A percentile compares a stretch with the other conserved stretches of the same genome.
phyloP scores from a whole-genome alignment of 2,888 invertebrate genomes.

The Morpho deidamia region DNA sequence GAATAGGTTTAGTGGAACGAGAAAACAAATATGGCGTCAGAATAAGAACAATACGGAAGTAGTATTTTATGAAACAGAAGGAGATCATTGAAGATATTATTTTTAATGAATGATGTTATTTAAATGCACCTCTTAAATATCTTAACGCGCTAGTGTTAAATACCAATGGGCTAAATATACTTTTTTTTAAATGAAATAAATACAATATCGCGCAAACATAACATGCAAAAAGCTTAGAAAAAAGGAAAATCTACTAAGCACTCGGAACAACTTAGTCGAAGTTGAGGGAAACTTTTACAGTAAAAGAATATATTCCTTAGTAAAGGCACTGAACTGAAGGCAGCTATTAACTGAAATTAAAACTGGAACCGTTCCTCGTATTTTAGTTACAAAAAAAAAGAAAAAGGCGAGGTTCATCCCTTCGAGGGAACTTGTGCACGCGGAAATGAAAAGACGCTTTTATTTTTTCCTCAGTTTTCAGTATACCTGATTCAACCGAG shows the following conservation, averaged over 20 bases:
- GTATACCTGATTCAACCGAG: constrained; percentile 13
- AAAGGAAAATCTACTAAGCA: neutral
- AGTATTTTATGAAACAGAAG: neutral
- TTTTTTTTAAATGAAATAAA: too few species aligned
- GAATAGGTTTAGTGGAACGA: constrained; percentile 17
- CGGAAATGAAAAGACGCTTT: constrained; percentile 10
- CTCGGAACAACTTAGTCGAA: neutral
- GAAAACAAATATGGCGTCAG: neutral
- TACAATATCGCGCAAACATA: too few species aligned
- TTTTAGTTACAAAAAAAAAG: constrained; percentile 10
- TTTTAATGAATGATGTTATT: too few species aligned
- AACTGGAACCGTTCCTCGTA: constrained; percentile 7
- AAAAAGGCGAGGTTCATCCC: constrained; percentile 3
- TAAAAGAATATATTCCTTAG: neutral
- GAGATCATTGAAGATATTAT: too few species aligned
- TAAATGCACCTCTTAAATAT: too few species aligned
- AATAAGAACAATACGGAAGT: too few species aligned
- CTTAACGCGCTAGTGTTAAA: too few species aligned
- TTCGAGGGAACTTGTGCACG: constrained; percentile 10
- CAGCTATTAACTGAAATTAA: constrained; percentile 15
- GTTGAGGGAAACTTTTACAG: neutral
- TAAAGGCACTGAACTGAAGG: constrained; percentile 1
- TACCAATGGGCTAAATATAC: too few species aligned
- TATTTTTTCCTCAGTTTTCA: constrained; percentile 8
- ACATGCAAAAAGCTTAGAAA: neutral